phyloP scores from a whole-genome alignment of 2,888 invertebrate species.

The Papilio demoleus region DNA sequence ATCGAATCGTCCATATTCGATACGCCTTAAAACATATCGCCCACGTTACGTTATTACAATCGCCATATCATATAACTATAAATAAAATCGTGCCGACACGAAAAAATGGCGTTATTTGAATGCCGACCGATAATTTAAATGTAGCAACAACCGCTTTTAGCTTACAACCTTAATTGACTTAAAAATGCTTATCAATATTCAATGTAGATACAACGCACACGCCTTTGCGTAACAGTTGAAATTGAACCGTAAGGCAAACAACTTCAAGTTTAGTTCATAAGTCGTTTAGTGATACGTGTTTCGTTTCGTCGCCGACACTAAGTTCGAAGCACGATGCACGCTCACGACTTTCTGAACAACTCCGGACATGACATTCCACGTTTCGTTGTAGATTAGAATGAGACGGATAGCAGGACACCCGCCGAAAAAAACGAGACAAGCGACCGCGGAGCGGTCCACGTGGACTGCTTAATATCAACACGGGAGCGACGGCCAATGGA shows the following conservation, averaged over 20 bases:
- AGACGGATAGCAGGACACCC: conserved; percentile 76
- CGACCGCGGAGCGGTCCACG: conserved; percentile 80
- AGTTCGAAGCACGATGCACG: conserved; percentile 82
- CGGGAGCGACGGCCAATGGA: conserved; percentile 83
- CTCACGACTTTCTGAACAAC: conserved; percentile 84
- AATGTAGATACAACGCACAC: conserved; percentile 49
- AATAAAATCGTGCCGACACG: conserved; percentile 83
- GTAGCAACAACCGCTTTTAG: conserved; percentile 84
- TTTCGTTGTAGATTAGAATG: conserved; percentile 83
- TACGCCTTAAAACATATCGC: conserved; percentile 62
- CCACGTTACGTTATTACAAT: conserved; percentile 70
- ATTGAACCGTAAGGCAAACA: conserved; percentile 52
- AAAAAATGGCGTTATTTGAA: conserved; percentile 83
- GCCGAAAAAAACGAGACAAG: conserved; percentile 82
- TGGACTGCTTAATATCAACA: conserved; percentile 83
- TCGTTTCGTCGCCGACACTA: conserved; percentile 59
- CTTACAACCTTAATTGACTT: conserved; percentile 84
- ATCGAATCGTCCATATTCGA: conserved; percentile 62
- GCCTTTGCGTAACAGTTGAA: conserved; percentile 48
- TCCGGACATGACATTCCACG: conserved; percentile 84
- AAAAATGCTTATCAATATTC: conserved; percentile 82
- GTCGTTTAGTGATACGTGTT: conserved; percentile 55
- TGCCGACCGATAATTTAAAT: conserved; percentile 84
- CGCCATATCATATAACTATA: conserved; percentile 73
- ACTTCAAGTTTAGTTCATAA: conserved; percentile 51